Evolutionary conservation across 2,888 invertebrate species (phyloP), one percentile per base, ranked within the genome.

Genomic region (Xanthorhoe spadicearia): DNA sequence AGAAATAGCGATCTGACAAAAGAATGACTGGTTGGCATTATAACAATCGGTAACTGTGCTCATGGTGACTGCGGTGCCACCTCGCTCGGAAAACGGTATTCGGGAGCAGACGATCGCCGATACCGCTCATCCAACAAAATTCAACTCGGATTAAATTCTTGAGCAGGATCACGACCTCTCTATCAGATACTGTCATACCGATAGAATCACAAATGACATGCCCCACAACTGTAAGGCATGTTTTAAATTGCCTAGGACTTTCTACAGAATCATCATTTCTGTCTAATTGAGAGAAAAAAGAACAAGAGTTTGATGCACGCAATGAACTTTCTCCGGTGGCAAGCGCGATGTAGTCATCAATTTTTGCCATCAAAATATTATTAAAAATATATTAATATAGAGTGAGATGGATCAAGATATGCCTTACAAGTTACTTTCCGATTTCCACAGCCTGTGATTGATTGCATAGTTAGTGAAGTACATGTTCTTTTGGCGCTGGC

Each of bases 11-110:
- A 86, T 81, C 83, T 85, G 83, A 87, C 86, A 87, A 87, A 85
- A 83, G 88, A 89, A 87, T 17, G 8, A 15, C 17, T 86, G 79
- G 83, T 85, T 85, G 81, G 81, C 80, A 83, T 86, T 85, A 80
- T 83, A 88, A 90, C 88, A 89, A 89, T 89, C 83, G 83, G 76
- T 90, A 90, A 89, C 90, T 88, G 91, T 89, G 86, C 78, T 77
- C 79, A 75, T 72, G 68, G 71, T 67, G 18, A 60, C 69, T 69
- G 64, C 74, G 78, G 78, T 82, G 82, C 80, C 81, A 81, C 79
- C 78, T 78, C 75, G 78, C 77, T 79, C 75, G 70, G 66, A 76
- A 80, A 66, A 84, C 84, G 82, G 85, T 85, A 84, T 83, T 80
- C 78, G 79, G 82, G 74, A 81, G 81, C 80, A 74, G 75, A 75